These are phyloP conservation scores for Genyomyrus donnyi DNA, from an alignment of 2,113 vertebrate genomes.

Conservation along the genomic window DNA sequence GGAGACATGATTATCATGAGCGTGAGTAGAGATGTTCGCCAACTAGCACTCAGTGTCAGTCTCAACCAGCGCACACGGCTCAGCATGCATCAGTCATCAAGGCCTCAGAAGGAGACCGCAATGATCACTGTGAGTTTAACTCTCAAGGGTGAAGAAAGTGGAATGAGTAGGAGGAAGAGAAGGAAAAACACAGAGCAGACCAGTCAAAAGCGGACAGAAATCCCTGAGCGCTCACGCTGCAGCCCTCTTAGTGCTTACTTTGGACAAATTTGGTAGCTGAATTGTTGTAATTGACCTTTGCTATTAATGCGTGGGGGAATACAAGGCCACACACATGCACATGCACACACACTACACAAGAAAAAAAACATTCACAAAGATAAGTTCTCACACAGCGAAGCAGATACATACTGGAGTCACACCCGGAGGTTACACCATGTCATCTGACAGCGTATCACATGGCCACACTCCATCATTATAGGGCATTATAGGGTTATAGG, in stretches of 20 bases:
- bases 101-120: neutral
- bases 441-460: neutral
- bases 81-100: neutral
- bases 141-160: neutral
- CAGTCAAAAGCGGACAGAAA: neutral
- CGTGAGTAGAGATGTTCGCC: neutral
- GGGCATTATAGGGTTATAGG: no score
- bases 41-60: neutral
- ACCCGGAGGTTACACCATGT: neutral
- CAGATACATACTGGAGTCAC: neutral
- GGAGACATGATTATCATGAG: neutral
- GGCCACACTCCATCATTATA: neutral
- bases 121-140: neutral
- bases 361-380: neutral
- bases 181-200: neutral
- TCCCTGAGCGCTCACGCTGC: neutral
- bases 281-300: neutral
- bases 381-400: neutral
- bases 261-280: neutral
- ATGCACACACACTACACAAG: neutral
- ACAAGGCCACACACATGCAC: neutral
- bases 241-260: neutral
- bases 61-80: neutral
- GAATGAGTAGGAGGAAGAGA: conserved; percentile 4
- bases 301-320: neutral